Evolutionary conservation across 2,113 vertebrate genomes (phyloP), one percentile per base, ranked within the genome.

Genomic region (Seriola aureovittata): DNA sequence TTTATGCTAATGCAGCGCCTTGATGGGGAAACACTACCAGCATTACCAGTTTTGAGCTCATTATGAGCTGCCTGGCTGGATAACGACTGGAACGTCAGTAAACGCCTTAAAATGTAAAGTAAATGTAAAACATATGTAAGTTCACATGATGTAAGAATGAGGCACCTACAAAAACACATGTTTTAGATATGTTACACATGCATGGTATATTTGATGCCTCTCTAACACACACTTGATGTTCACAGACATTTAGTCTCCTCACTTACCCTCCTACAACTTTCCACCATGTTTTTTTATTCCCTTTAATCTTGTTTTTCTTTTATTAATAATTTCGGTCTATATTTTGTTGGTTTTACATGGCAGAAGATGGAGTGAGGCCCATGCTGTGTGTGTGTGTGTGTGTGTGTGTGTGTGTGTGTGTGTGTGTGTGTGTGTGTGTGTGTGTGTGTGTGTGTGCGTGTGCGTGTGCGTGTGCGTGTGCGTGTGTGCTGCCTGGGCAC

Each of bases 401-500:
- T 48, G 59, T 69, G 57, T 62, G 23, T 66, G 65, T 17, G 58
- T 12, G 70, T 14, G 55, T n/a, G 65, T 42, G 69, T 46, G 64
- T 58, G 48, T 77, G 75, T 54, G 67, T 72, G 79, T 50, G 73
- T 32, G 71, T 58, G 59, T 69, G 57, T 69, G 32, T 66, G 65
- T 21, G 58, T 25, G 71, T 58, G 59, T 62, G 52, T 69, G 32
- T 58, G 65, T 17, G 58, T 10, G 70, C 17, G 55, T 23, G 65
- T 58, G 59, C 66, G 57, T 69, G 32, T 63, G 65, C 17, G 58
- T n/a, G 71, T 58, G 59, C 66, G 52, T 69, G 32, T 54, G 65
- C 13, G 58, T 10, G 70, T 17, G 55, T 23, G 65, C 50, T 48
- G 40, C 83, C 84, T 74, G 87, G 87, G 79, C 74, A 79, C 88